Conservation (phyloP, 2,888 invertebrate genomes). For the Acanthoscelides obtectus region DNA sequence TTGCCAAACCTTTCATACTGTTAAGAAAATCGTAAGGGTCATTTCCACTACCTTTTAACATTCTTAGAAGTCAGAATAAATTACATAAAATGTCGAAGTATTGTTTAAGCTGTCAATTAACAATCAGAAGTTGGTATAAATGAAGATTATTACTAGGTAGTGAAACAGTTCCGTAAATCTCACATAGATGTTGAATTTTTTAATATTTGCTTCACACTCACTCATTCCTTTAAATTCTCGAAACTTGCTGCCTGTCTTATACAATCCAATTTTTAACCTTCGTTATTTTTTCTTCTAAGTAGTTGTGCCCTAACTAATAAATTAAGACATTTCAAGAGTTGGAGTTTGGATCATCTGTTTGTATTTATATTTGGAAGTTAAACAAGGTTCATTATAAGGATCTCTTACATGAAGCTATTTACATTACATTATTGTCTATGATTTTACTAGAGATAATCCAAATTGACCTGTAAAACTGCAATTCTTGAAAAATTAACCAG, state of each 20-base stretch:
- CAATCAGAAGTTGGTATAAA: too few species aligned
- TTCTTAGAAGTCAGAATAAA: background rate
- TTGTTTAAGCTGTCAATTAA: background rate
- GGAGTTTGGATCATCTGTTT: background rate
- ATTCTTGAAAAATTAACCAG: background rate
- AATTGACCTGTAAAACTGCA: background rate
- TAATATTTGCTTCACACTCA: background rate
- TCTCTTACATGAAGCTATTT: too few species aligned
- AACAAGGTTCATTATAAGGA: too few species aligned
- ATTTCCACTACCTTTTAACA: background rate
- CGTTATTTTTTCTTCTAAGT: background rate
- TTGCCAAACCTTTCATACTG: background rate
- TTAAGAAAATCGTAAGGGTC: background rate
- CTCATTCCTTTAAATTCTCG: background rate
- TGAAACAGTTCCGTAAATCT: background rate
- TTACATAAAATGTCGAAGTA: background rate
- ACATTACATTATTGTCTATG: too few species aligned
- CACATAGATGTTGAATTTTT: background rate
- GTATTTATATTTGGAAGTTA: background rate
- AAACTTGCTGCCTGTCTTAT: background rate
- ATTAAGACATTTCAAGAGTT: background rate
- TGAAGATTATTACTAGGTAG: background rate
- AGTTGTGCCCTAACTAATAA: background rate
- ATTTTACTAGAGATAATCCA: too few species aligned
- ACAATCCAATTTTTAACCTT: background rate